phyloP scores from a whole-genome alignment of 1,140 invertebrate species.

The Teleogryllus occipitalis region DNA sequence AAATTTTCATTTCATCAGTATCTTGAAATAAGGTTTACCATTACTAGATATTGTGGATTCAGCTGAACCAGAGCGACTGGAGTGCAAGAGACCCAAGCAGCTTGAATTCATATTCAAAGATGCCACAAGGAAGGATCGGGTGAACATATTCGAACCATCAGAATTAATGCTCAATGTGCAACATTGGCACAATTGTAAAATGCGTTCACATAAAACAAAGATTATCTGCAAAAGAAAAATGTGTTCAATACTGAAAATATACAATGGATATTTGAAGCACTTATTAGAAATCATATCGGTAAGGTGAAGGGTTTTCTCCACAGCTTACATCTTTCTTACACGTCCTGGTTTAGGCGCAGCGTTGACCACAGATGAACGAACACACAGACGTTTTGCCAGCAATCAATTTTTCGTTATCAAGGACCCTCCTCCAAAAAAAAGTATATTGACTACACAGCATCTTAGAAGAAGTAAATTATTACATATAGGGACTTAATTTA shows the following conservation, averaged over 20 bases:
- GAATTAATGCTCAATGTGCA: constrained; percentile 40
- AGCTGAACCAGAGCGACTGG: neutral
- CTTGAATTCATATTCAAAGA: neutral
- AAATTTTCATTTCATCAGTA: neutral
- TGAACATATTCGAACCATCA: constrained; percentile 35
- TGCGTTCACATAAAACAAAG: constrained; percentile 65
- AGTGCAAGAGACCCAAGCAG: neutral
- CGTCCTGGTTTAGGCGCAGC: no score
- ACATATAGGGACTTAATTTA: no score
- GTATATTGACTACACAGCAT: no score
- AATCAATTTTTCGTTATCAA: no score
- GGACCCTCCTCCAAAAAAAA: no score
- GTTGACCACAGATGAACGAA: no score
- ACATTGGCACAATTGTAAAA: constrained; percentile 59
- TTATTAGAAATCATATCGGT: no score
- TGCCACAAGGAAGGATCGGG: constrained; percentile 40
- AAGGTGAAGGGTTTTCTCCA: no score
- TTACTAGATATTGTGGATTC: constrained; percentile 28
- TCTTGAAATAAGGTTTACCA: constrained; percentile 22
- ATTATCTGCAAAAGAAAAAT: constrained; percentile 50
- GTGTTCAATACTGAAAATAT: neutral
- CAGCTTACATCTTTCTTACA: no score
- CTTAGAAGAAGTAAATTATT: no score
- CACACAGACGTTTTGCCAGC: no score
- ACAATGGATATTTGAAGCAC: no score